These are phyloP conservation scores for Tupaia chinensis DNA, from an alignment of 2,113 vertebrate genomes.

Conservation along the genomic window DNA sequence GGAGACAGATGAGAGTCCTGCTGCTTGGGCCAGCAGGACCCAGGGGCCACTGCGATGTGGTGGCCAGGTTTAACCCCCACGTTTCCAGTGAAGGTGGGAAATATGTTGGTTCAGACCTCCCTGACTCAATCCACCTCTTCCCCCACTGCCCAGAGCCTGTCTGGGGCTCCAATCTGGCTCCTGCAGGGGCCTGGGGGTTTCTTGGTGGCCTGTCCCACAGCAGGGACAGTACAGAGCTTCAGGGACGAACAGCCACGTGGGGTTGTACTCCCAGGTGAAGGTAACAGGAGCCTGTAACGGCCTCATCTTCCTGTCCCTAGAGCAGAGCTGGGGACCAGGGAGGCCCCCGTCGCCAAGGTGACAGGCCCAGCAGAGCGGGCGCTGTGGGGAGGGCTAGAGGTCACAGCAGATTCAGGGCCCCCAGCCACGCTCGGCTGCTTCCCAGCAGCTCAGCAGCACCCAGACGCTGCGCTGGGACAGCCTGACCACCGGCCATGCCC, in stretches of 20 bases:
- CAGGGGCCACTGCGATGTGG: neutral
- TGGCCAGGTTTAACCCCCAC: neutral
- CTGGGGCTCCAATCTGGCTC: neutral
- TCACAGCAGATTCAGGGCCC: neutral
- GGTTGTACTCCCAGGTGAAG: neutral
- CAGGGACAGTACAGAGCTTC: neutral
- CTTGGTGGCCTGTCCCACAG: neutral
- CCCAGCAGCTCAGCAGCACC: neutral
- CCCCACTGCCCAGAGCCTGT: neutral
- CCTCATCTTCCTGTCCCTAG: too few relatives aligned
- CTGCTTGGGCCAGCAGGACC: neutral
- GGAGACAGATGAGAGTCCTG: neutral
- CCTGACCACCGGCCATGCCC: neutral
- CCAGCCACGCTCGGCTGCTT: neutral
- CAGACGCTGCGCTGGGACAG: accelerated
- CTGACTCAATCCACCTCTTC: neutral
- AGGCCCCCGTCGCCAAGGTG: neutral
- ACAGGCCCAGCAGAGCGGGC: too few relatives aligned
- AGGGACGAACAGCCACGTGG: neutral
- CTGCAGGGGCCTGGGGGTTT: neutral
- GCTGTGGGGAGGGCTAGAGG: neutral
- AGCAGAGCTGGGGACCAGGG: neutral
- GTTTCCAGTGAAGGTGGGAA: neutral
- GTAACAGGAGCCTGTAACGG: neutral
- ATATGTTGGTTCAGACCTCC: neutral